These are phyloP conservation scores for Camptogramma bilineatum DNA, from an alignment of 2,888 invertebrate species.

Conservation along the genomic window DNA sequence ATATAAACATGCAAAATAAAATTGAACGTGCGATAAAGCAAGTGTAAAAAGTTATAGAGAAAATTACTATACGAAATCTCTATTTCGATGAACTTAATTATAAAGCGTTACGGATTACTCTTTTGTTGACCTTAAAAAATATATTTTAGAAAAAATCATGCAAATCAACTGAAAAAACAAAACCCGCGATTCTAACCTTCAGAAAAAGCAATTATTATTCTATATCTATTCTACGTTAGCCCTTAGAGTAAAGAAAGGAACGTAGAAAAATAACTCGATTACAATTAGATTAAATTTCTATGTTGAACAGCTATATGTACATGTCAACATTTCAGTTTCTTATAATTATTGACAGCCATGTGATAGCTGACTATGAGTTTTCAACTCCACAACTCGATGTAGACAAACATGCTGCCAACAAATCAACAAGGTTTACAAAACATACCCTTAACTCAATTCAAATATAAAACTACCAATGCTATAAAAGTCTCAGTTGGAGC, in stretches of 20 bases:
- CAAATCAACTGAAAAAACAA: slow-evolving; percentile 18
- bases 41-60: slow-evolving; percentile 68
- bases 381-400: slow-evolving; percentile 73
- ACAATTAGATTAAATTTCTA: slow-evolving; percentile 79
- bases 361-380: slow-evolving; percentile 85
- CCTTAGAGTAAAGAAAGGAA: slow-evolving; percentile 71
- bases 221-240: slow-evolving; percentile 52
- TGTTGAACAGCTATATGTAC: slow-evolving; percentile 84
- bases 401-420: slow-evolving; percentile 71
- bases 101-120: slow-evolving; percentile 83
- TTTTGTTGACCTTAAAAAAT: slow-evolving; percentile 66
- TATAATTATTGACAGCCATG: slow-evolving; percentile 85
- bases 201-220: slow-evolving; percentile 40
- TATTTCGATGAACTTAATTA: slow-evolving; percentile 82
- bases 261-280: slow-evolving; percentile 84
- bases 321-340: slow-evolving; percentile 83
- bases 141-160: slow-evolving; percentile 35
- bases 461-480: background rate
- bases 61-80: slow-evolving; percentile 78
- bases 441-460: background rate
- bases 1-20: slow-evolving; percentile 49
- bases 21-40: slow-evolving; percentile 71
- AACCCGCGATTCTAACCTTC: slow-evolving; percentile 22
- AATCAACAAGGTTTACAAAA: slow-evolving; percentile 40
- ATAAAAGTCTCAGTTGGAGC: background rate